Evolutionary conservation across 2,797 vertebrate genomes (phyloP).

Genomic region (Tolypeutes matacus): DNA sequence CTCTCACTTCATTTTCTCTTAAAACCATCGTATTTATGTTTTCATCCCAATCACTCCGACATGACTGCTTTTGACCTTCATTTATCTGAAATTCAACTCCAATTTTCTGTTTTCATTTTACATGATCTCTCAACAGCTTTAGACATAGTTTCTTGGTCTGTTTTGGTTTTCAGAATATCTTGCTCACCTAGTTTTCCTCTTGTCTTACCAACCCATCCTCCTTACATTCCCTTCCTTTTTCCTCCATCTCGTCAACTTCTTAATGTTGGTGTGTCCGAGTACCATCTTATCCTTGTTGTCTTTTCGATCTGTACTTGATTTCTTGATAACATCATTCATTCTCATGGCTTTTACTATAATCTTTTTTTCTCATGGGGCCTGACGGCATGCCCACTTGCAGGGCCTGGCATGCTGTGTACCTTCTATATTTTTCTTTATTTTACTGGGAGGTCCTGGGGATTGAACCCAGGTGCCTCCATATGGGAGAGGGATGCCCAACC

Average conservation of each 20-base stretch:
- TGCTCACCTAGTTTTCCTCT: not conserved
- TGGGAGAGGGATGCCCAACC: too few species aligned
- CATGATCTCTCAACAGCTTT: too few species aligned
- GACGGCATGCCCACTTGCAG: too few species aligned
- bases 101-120: not conserved
- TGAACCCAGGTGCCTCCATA: too few species aligned
- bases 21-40: not conserved
- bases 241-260: not conserved
- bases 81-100: not conserved
- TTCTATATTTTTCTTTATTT: too few species aligned
- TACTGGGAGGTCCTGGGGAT: too few species aligned
- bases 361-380: not conserved
- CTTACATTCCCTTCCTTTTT: not conserved
- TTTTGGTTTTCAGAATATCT: not conserved
- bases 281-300: not conserved
- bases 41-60: not conserved
- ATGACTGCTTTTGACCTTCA: not conserved
- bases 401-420: too few species aligned
- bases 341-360: not conserved
- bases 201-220: not conserved
- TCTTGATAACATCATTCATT: not conserved
- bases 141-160: not conserved
- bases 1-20: not conserved
- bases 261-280: too few species aligned
- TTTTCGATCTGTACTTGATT: too few species aligned